Evolutionary conservation across 2,888 invertebrate species (phyloP).

Genomic region (Diarsia mendica): DNA sequence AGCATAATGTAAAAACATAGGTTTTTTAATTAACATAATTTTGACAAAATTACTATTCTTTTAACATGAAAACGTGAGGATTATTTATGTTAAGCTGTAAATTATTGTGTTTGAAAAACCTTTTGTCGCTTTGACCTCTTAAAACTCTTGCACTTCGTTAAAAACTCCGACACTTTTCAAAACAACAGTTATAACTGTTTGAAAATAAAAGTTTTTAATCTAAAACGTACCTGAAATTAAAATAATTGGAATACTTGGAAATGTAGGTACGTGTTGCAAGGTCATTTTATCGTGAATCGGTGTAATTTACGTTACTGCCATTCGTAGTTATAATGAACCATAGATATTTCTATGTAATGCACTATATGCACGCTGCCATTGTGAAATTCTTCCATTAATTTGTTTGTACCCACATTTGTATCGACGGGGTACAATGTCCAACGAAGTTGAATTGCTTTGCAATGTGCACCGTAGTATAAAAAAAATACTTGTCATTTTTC

Average conservation of each 20-base stretch:
- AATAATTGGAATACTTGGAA: slow-evolving; percentile 35
- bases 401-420: slow-evolving; percentile 37
- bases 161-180: neutral
- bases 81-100: neutral
- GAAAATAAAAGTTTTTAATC: slow-evolving; percentile 26
- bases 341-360: slow-evolving; percentile 13
- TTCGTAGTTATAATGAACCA: slow-evolving; percentile 34
- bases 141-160: neutral
- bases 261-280: slow-evolving; percentile 43
- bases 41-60: neutral
- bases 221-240: slow-evolving; percentile 25
- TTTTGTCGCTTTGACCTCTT: neutral
- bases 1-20: slow-evolving; percentile 11
- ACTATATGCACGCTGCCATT: slow-evolving; percentile 44
- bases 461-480: neutral
- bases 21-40: neutral
- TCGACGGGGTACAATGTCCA: slow-evolving; percentile 30
- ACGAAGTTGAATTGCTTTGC: slow-evolving; percentile 13
- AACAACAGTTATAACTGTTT: neutral
- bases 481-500: slow-evolving; percentile 33
- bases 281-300: slow-evolving; percentile 47
- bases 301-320: slow-evolving; percentile 34
- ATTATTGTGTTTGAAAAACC: neutral
- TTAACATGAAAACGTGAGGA: neutral
- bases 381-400: slow-evolving; percentile 39